phyloP scores from a whole-genome alignment of 2,888 invertebrate species.

The Mesopsocus fuscifrons region DNA sequence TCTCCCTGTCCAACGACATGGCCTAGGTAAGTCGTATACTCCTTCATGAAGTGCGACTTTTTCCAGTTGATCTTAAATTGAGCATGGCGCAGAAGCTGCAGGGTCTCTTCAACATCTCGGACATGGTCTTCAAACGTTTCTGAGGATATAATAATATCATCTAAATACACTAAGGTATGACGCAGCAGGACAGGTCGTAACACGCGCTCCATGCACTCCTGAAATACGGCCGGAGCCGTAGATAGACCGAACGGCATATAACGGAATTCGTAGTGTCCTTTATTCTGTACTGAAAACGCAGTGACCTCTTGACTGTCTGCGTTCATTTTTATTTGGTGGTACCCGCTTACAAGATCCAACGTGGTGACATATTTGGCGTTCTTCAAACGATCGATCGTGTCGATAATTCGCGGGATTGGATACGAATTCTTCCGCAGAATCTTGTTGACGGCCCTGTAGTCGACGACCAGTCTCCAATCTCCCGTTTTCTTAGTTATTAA shows the following conservation, averaged over 20 bases:
- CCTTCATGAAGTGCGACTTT: not conserved
- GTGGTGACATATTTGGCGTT: constrained; percentile 17
- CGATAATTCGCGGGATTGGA: constrained; percentile 17
- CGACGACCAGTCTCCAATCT: constrained; percentile 14
- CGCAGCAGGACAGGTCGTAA: constrained; percentile 14
- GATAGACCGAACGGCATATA: constrained; percentile 19
- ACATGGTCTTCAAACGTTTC: not conserved
- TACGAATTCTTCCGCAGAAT: constrained; percentile 15
- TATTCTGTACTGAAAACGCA: constrained; percentile 13
- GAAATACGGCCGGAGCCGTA: constrained; percentile 20
- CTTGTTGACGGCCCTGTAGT: constrained; percentile 14
- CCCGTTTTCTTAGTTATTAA: constrained; percentile 21
- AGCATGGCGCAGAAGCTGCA: not conserved
- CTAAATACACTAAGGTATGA: not conserved
- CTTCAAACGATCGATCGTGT: constrained; percentile 18
- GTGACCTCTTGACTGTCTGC: constrained; percentile 15
- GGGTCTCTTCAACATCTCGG: not conserved
- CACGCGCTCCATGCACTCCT: constrained; percentile 19
- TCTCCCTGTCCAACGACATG: not conserved
- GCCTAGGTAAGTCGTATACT: not conserved
- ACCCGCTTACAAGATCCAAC: constrained; percentile 18
- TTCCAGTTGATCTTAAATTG: not conserved
- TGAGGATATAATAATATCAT: constrained; percentile 4
- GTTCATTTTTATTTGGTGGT: constrained; percentile 17
- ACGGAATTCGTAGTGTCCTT: constrained; percentile 16